Percentiles rank a stretch among this genome's conserved stretches.
These are phyloP conservation scores for Numenius phaeopus DNA, from an alignment of 2,797 vertebrate species.

Conservation along the genomic window DNA sequence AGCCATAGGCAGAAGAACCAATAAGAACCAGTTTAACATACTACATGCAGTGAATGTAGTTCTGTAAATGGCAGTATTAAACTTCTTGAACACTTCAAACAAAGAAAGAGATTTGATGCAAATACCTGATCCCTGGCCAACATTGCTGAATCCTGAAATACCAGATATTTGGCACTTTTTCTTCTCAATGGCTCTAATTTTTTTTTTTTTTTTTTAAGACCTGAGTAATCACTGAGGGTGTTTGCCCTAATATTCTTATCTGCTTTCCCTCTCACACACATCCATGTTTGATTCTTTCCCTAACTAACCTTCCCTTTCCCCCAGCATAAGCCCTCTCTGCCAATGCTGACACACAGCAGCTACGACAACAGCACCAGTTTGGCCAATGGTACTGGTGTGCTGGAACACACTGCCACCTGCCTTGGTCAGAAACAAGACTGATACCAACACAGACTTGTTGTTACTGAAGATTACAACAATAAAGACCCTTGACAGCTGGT, in stretches of 20 bases:
- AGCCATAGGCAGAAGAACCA: neutral
- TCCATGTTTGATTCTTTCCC: neutral
- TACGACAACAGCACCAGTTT: neutral
- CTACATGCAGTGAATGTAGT: neutral
- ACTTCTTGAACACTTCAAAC: neutral
- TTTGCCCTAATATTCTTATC: neutral
- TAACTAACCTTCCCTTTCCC: neutral
- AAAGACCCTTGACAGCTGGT: conserved; percentile 39
- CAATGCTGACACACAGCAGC: neutral
- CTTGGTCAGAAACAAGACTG: neutral
- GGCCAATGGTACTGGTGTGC: neutral
- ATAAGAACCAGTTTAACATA: neutral
- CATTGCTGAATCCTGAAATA: neutral
- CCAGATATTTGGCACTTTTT: neutral
- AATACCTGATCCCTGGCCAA: neutral
- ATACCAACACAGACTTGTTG: neutral
- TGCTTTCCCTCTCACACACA: neutral
- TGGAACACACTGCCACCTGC: neutral
- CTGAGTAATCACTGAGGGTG: neutral
- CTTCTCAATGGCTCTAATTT: neutral
- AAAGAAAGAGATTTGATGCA: neutral
- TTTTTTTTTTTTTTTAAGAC: neutral
- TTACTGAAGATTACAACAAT: neutral
- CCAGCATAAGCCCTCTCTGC: neutral
- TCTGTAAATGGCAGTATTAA: neutral